Conservation (phyloP, 2,888 invertebrate genomes). For the Apamea sordens region DNA sequence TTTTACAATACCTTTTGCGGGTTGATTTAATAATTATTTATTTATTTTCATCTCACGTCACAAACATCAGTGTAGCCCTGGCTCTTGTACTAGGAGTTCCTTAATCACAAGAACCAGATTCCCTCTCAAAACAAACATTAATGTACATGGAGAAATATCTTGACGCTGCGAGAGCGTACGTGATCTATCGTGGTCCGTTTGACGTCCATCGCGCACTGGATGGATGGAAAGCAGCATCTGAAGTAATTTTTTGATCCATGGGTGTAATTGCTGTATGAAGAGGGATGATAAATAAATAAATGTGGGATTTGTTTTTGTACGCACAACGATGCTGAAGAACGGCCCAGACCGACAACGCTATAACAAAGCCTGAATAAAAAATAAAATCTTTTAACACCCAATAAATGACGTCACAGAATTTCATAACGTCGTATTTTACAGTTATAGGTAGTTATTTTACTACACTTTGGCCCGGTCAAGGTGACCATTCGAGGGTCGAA, state of each 20-base stretch:
- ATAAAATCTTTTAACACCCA: constrained; percentile 10
- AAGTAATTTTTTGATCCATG: background rate
- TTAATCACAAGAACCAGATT: too few species aligned
- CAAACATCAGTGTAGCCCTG: too few species aligned
- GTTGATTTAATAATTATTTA: background rate
- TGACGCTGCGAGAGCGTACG: too few species aligned
- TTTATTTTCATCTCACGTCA: too few species aligned
- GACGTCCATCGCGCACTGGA: background rate
- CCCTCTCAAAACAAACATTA: background rate
- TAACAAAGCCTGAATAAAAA: background rate
- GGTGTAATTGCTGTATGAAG: background rate
- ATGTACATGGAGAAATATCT: background rate
- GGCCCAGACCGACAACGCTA: background rate
- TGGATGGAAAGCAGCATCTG: background rate
- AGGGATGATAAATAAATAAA: background rate
- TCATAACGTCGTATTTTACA: constrained; percentile 40
- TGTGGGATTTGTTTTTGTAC: background rate
- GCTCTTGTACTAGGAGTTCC: too few species aligned
- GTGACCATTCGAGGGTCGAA: constrained; percentile 52
- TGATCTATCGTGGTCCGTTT: background rate
- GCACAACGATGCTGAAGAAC: background rate
- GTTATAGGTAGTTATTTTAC: constrained; percentile 45
- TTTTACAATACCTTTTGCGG: background rate
- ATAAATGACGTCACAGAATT: constrained; percentile 44
- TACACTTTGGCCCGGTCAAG: constrained; percentile 63